Evolutionary conservation across 2,113 vertebrate genomes (phyloP).

Genomic region (Phalacrocorax carbo): DNA sequence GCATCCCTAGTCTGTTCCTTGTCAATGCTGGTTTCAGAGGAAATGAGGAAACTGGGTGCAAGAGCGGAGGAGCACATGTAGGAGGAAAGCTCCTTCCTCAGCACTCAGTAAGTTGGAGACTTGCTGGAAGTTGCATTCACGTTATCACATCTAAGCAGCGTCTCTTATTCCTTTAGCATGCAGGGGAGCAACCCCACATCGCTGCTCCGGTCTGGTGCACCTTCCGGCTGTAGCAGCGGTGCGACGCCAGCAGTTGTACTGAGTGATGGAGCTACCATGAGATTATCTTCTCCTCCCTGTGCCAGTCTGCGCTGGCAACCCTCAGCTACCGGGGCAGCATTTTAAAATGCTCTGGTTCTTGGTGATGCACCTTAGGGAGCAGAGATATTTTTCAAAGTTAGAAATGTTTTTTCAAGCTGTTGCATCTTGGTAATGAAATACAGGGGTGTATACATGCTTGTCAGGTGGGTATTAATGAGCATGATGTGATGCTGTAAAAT

Average conservation of each 20-base stretch:
- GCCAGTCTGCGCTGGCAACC: neutral
- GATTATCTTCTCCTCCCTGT: neutral
- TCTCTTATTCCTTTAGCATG: neutral
- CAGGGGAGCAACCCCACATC: rapidly evolving
- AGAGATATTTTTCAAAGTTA: neutral
- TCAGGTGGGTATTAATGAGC: neutral
- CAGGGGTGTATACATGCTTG: neutral
- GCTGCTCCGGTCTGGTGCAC: neutral
- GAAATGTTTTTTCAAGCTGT: neutral
- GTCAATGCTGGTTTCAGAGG: neutral
- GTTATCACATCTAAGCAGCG: neutral
- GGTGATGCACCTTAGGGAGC: neutral
- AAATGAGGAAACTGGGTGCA: neutral
- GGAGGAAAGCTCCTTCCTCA: neutral
- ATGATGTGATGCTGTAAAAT: neutral
- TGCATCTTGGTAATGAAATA: neutral
- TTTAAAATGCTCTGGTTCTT: neutral
- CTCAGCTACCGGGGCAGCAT: neutral
- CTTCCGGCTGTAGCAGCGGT: neutral
- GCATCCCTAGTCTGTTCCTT: neutral
- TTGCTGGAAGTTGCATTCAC: neutral
- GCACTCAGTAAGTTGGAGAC: neutral
- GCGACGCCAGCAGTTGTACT: neutral
- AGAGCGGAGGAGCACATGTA: neutral
- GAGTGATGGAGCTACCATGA: neutral